A percentile compares a stretch with the other conserved stretches of the same genome.
phyloP scores from a whole-genome alignment of 2,113 vertebrate genomes.

The Dissostichus mawsoni region DNA sequence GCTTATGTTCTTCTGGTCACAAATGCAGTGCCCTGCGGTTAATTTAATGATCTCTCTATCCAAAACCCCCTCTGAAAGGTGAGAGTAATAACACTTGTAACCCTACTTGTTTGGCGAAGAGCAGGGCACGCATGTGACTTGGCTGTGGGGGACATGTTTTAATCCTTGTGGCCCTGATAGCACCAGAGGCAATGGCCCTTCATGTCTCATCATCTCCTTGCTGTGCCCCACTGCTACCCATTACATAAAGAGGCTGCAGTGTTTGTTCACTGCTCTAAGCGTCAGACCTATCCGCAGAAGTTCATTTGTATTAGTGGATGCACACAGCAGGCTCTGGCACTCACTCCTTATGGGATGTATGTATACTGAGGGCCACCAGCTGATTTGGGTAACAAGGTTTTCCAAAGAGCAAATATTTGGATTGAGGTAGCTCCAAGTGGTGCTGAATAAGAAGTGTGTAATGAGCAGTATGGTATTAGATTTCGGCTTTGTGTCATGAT shows the following conservation, averaged over 20 bases:
- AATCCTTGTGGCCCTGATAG: constrained; percentile 75
- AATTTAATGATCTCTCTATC: constrained; percentile 84
- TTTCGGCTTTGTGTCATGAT: constrained; percentile 56
- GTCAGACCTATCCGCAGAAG: constrained; percentile 77
- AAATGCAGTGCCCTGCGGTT: constrained; percentile 83
- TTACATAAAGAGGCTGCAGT: constrained; percentile 80
- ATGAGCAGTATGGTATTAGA: constrained; percentile 36
- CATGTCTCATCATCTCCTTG: constrained; percentile 78
- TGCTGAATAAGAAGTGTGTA: constrained; percentile 56
- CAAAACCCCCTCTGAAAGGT: constrained; percentile 79
- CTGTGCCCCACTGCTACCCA: constrained; percentile 81
- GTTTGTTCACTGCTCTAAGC: constrained; percentile 83
- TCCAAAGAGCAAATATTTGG: constrained; percentile 80
- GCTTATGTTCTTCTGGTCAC: constrained; percentile 80
- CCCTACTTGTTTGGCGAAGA: constrained; percentile 75
- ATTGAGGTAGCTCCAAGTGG: constrained; percentile 60
- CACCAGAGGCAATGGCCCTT: constrained; percentile 70
- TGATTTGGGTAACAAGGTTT: constrained; percentile 85
- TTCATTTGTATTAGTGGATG: constrained; percentile 84
- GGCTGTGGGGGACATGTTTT: constrained; percentile 75
- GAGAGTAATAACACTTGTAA: constrained; percentile 81
- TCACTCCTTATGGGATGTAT: constrained; percentile 63
- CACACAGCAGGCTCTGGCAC: constrained; percentile 77
- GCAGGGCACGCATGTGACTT: constrained; percentile 68
- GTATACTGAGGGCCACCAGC: constrained; percentile 80